Percentiles rank a stretch among this genome's conserved stretches.
Evolutionary conservation across 2,888 invertebrate genomes (phyloP).

Genomic region (Chrysolina americana): DNA sequence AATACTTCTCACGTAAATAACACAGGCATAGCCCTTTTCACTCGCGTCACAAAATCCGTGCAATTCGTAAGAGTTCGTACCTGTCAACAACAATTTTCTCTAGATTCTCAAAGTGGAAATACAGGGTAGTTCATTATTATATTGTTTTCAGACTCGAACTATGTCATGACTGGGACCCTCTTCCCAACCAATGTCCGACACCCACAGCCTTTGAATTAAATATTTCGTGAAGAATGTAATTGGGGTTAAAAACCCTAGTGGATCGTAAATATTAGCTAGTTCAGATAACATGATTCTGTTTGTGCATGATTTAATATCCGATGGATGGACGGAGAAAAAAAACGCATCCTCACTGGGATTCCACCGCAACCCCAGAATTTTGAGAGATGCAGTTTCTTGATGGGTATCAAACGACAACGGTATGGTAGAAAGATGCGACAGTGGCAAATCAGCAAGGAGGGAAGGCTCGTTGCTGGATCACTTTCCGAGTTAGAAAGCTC

Average conservation of each 20-base stretch:
- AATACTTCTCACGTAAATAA: slow-evolving; percentile 22
- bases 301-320: too few species aligned
- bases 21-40: slow-evolving; percentile 20
- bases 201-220: slow-evolving; percentile 25
- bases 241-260: too few species aligned
- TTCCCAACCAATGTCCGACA: slow-evolving; percentile 13
- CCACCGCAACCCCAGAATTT: slow-evolving; percentile 30
- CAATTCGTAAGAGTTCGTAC: slow-evolving; percentile 5
- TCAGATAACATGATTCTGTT: too few species aligned
- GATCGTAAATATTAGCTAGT: too few species aligned
- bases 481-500: slow-evolving; percentile 25
- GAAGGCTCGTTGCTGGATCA: slow-evolving; percentile 29
- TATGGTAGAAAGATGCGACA: not conserved
- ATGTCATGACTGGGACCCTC: not conserved
- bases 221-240: too few species aligned
- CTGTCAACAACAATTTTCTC: not conserved
- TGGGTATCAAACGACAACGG: slow-evolving; percentile 21
- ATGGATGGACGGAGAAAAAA: too few species aligned
- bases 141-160: not conserved
- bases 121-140: not conserved
- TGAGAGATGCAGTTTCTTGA: not conserved
- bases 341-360: too few species aligned
- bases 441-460: slow-evolving; percentile 5
- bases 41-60: slow-evolving; percentile 30
- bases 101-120: not conserved